Conservation (phyloP, 2,113 vertebrate genomes). For the Salvelinus namaycush region DNA sequence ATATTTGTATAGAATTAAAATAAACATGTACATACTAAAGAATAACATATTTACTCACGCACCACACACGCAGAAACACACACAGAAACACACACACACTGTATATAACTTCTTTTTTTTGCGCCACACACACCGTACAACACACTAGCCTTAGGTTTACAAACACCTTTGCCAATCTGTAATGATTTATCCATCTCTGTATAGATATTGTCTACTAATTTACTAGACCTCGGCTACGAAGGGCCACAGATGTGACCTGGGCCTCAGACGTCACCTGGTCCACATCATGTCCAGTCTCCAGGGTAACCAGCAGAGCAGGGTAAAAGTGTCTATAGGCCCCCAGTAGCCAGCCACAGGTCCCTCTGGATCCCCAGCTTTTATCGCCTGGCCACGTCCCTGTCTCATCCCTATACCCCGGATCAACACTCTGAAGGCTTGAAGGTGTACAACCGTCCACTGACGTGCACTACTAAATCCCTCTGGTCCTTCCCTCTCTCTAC, state of each 20-base stretch:
- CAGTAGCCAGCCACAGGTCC: conserved; percentile 24
- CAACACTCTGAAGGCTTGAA: conserved; percentile 55
- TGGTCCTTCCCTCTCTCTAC: conserved; percentile 41
- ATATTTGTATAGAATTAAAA: background rate
- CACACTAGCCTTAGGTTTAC: too few relatives aligned
- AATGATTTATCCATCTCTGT: too few relatives aligned
- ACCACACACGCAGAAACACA: background rate
- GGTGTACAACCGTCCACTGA: conserved; percentile 41
- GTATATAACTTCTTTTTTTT: too few relatives aligned
- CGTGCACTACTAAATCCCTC: conserved; percentile 57
- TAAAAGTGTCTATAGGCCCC: conserved; percentile 42
- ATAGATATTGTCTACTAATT: too few relatives aligned
- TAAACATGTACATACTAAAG: background rate
- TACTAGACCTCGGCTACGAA: too few relatives aligned
- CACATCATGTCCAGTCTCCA: background rate
- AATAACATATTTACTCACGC: too few relatives aligned
- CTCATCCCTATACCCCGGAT: conserved; percentile 29
- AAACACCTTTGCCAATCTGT: too few relatives aligned
- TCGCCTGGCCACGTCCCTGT: conserved; percentile 28
- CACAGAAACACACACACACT: conserved; percentile 7
- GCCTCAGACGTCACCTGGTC: conserved; percentile 22
- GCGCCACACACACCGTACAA: too few relatives aligned
- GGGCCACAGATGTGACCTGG: background rate
- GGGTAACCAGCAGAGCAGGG: conserved; percentile 20
- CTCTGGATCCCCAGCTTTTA: conserved; percentile 51